Conservation (phyloP, 2,113 vertebrate species). For the Protobothrops mucrosquamatus region DNA sequence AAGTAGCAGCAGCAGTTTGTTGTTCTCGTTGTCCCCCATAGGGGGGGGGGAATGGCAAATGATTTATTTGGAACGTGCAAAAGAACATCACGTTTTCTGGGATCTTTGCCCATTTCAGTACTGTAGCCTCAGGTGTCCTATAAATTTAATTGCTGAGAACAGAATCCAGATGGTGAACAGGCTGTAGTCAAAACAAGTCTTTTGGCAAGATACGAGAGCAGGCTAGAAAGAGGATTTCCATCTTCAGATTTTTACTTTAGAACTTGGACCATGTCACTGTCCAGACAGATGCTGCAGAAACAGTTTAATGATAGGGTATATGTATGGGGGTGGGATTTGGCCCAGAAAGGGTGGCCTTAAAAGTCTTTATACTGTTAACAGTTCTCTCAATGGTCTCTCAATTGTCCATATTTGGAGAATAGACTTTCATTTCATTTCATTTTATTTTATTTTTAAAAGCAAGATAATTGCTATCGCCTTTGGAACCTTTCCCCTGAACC, state of each 20-base stretch:
- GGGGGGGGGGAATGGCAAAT: no score
- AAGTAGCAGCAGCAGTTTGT: no score
- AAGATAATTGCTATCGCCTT: background rate
- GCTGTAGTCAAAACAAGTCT: slow-evolving; percentile 2
- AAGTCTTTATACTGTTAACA: background rate
- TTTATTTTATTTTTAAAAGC: background rate
- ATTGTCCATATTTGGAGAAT: background rate
- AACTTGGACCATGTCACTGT: background rate
- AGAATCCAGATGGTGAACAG: slow-evolving; percentile 26
- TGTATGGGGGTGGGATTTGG: background rate
- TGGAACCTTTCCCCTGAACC: background rate
- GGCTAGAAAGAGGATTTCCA: background rate
- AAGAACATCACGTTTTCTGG: background rate
- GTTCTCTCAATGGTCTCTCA: background rate
- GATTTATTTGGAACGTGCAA: background rate
- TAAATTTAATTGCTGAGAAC: background rate
- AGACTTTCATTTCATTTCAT: background rate
- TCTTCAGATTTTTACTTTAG: background rate
- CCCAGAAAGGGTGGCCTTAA: background rate
- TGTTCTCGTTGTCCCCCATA: no score
- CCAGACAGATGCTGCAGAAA: background rate
- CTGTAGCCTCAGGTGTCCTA: slow-evolving; percentile 24
- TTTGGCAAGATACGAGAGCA: background rate
- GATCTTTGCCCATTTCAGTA: background rate
- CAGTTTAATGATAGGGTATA: background rate